Base-by-base conservation (phyloP, 2,888 invertebrate genomes). In the Pseudolycoriella hygida region DNA sequence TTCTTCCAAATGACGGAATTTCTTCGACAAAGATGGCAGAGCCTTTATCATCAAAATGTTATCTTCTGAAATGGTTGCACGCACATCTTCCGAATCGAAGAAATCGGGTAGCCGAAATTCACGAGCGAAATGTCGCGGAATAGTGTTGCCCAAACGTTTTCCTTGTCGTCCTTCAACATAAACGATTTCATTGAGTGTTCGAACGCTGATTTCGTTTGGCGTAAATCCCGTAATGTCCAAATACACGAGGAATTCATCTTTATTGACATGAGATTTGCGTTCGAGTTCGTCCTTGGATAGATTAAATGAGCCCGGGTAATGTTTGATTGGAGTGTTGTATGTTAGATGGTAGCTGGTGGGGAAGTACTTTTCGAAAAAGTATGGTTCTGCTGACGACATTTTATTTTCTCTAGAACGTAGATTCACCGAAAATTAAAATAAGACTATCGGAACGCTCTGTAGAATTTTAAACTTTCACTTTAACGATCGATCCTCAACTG, bases 1-100 rank as follows among this genome's bases (percentile, higher is more conserved):
- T 42, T 42, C 42, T 15, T 42, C 42, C 17, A 42, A 42, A 42
- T 42, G 42, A 31, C 42, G 42, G 17, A 30, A 42, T 15, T 42
- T 42, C n/a, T 31, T 42, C 31, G 14, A 3, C 3, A 14, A 5
- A 3, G 42, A 30, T 30, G 30, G 42, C 5, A 2, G 3, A 2
- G 42, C 31, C 25, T 6, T 15, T 2, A 42, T 14, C 17, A 17
- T 12, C n/a, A 42, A 42, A 31, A 42, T 42, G 3, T 10, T 6
- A 31, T 42, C 42, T 2, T 30, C 30, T 3, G 42, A 42, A 10
- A 42, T 42, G 11, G 15, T 10, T 31, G 42, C 30, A 11, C 3
- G 3, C 2, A 42, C 42, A 30, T 42, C 30, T 20, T 42, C 42
- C 2, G 42, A 42, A 31, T 42, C 42, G 25, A 42, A 42, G 10